Base-by-base conservation (phyloP, 2,797 vertebrate species). In the Lindbergichthys nudifrons region DNA sequence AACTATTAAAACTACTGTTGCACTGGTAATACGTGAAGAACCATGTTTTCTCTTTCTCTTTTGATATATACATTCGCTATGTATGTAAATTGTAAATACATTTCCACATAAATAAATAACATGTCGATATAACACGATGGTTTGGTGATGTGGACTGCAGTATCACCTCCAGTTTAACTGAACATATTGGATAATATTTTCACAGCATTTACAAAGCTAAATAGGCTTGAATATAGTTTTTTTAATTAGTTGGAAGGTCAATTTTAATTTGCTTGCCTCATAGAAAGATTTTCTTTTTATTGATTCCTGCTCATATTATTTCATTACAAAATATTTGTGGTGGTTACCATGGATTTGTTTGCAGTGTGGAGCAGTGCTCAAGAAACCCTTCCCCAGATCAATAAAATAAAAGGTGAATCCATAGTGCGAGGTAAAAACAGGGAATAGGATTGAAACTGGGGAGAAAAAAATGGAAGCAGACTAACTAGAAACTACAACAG, bases 331-430 rank as follows among this genome's bases (percentile, higher is more conserved):
- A 52, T 13, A 53, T 39, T 36, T 36, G 16, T 2, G 4, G 14
- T 47, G 18, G 15, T 70, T 65, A 36, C 8, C 46, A 6, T 15
- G 7, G n/a, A 15, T 21, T 19, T 16, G 57, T 6, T 36, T 36
- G 50, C n/a, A 23, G 5, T 47, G 16, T 30, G 11, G 2, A 61
- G 36, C 26, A 13, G 47, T 57, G 21, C 39, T 42, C 5, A 52
- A 36, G 21, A 67, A 78, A 72, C 8, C 36, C 2, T 30, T 36
- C 8, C 11, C 58, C 5, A 0, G 14, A 70, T 32, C 45, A 59
- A 46, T 45, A 23, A 6, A 63, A 60, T 56, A 21, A 57, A 62
- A 1, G 32, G 45, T 60, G 46, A 77, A 69, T 36, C 73, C 47
- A 57, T 18, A 63, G 39, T 21, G 73, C 18, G 42, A 13, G 5